Evolutionary conservation across 30 jellyfish, hydroid and myxozoan species (phyloP), one percentile per base, ranked within the genome.

Genomic region (Aurelia aurita complex sp. Pacific): DNA sequence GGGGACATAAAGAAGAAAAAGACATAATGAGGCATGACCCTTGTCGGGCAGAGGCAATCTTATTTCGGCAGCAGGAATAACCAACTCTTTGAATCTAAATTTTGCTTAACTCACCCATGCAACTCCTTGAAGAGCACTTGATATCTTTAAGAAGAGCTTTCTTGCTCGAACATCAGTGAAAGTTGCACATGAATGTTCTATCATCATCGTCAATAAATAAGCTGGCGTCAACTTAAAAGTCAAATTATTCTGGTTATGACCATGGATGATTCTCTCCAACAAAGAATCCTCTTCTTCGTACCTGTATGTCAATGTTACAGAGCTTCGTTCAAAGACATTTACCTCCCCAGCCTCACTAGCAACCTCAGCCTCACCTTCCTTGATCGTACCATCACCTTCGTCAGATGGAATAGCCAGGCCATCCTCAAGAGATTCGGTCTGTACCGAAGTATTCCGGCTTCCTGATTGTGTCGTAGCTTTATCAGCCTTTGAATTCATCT

Each of bases 151-250:
- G 32, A 94, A 77, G 9, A 94, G 86, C 80, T 86, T 89, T 59
- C 97, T 79, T 0, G 97, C 95, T 18, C 74, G 95, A 14, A 86
- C 29, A 34, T 90, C 97, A 8, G 88, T 69, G 72, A 94, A 94
- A 12, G 93, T 43, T 10, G 99, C 99, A 80, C 97, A 97, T 35
- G 99, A 89, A 65, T 94, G 99, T 60, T 94, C 99, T 57, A 94
- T 85, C 89, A 86, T 80, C 99, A 89, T 89, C 54, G 86, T 79
- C 70, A 94, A 64, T 46, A 94, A 61, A 73, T 90, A 94, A 2
- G 94, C 97, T 7, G 97, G 95, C 18, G 97, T 87, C 54, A 94
- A 80, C 80, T 80, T 94, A 76, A 94, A 94, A 10, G 18, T 84
- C 72, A 67, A 62, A 70, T 52, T 42, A 35, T 69, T 78, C 33